These are phyloP conservation scores for Upupa epops DNA, from an alignment of 2,113 vertebrate genomes.

Conservation along the genomic window DNA sequence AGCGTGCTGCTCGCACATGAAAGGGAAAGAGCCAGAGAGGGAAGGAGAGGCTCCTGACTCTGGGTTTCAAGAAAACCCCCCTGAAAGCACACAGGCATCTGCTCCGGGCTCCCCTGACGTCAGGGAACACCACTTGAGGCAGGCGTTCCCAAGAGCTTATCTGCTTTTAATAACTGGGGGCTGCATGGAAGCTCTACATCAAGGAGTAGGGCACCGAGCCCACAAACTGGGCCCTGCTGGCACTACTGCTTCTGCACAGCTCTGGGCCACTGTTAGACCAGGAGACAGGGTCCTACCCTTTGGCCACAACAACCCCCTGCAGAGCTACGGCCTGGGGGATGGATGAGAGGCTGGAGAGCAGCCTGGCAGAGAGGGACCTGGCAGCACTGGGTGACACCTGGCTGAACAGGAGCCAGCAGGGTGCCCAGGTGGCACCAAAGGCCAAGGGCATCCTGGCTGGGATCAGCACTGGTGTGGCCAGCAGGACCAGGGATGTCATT, in stretches of 20 bases:
- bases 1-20: conserved; percentile 16
- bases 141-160: neutral
- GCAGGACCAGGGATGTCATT: too few relatives aligned
- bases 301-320: too few relatives aligned
- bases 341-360: too few relatives aligned
- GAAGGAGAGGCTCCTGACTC: neutral
- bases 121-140: conserved; percentile 13
- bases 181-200: conserved; percentile 4
- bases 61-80: conserved; percentile 6
- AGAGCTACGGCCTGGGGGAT: too few relatives aligned
- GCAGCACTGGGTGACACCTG: too few relatives aligned
- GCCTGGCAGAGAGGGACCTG: too few relatives aligned
- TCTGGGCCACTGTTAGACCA: too few relatives aligned
- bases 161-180: conserved; percentile 43
- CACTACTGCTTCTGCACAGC: neutral
- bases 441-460: too few relatives aligned
- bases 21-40: neutral
- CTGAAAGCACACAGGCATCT: conserved; percentile 25
- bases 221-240: neutral
- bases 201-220: neutral
- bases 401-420: too few relatives aligned
- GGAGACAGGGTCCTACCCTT: too few relatives aligned
- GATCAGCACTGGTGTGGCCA: too few relatives aligned
- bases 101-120: conserved; percentile 4
- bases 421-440: too few relatives aligned